Evolutionary conservation across 2,888 invertebrate genomes (phyloP).

Genomic region (Ischnura elegans): DNA sequence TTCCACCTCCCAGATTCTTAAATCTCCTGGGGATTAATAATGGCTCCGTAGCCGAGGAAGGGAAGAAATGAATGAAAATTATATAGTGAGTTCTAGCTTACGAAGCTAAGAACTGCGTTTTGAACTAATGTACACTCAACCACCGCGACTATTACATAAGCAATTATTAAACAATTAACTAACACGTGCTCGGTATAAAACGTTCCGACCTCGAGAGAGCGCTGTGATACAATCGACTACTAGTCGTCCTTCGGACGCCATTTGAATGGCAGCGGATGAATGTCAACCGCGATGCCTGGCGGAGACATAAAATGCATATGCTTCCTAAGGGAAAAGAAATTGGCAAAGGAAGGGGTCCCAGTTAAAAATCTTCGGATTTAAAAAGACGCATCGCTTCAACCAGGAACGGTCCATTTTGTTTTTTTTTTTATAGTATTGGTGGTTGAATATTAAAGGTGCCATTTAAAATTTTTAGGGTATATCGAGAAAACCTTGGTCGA

Average conservation of each 20-base stretch:
- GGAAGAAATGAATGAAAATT: slow-evolving; percentile 29
- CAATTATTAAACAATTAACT: slow-evolving; percentile 31
- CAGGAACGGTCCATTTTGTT: no score
- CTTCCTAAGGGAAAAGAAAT: not conserved
- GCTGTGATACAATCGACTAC: slow-evolving; percentile 23
- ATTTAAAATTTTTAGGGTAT: no score
- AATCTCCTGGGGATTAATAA: not conserved
- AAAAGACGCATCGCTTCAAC: no score
- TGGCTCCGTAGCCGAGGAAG: not conserved
- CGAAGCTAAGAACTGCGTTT: not conserved
- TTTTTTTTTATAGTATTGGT: no score
- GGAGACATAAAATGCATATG: not conserved
- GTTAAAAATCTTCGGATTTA: no score
- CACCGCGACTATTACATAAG: not conserved
- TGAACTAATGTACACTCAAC: not conserved
- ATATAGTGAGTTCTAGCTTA: not conserved
- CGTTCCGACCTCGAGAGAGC: slow-evolving; percentile 6
- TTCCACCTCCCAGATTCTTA: not conserved
- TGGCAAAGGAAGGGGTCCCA: no score
- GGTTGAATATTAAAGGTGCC: no score
- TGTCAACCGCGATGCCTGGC: not conserved
- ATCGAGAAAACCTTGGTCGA: no score
- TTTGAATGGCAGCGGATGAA: not conserved
- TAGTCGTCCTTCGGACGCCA: slow-evolving; percentile 15
- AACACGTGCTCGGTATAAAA: slow-evolving; percentile 6